Percentiles rank a stretch among this genome's conserved stretches.
These are phyloP conservation scores for Pangasius krempfi DNA, from an alignment of 2,797 vertebrate species.

Conservation along the genomic window DNA sequence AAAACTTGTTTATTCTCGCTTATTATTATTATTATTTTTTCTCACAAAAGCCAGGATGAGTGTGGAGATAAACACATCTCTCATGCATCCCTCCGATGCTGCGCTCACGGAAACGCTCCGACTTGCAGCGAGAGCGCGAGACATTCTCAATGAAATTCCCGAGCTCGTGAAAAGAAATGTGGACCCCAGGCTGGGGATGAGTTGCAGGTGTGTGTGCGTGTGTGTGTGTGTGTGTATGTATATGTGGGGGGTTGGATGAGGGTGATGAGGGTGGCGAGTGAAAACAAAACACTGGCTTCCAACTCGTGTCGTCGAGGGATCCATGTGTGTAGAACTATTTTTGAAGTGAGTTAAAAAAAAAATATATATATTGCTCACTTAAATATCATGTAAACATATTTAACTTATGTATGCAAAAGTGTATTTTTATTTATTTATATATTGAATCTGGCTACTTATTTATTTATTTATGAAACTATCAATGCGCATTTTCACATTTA, in stretches of 20 bases:
- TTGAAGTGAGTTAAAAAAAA: neutral
- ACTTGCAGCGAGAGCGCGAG: neutral
- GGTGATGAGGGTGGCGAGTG: neutral
- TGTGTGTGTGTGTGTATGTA: neutral
- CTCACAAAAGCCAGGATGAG: neutral
- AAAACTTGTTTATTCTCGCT: neutral
- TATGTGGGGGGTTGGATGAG: neutral
- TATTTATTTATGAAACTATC: neutral
- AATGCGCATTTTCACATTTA: too few species aligned
- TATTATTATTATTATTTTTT: too few species aligned
- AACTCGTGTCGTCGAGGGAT: neutral
- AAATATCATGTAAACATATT: neutral
- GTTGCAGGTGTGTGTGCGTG: conserved; percentile 15
- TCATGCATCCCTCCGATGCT: neutral
- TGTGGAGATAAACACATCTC: neutral
- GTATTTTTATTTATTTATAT: neutral
- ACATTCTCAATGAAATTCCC: conserved; percentile 14
- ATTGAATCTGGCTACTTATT: neutral
- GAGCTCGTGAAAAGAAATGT: neutral
- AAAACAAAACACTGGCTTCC: neutral
- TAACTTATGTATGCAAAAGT: neutral
- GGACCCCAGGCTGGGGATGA: neutral
- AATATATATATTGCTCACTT: neutral
- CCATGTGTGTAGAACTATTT: neutral
- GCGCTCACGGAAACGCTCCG: neutral